phyloP scores from a whole-genome alignment of 2,888 invertebrate species.

The Hermodice carunculata region DNA sequence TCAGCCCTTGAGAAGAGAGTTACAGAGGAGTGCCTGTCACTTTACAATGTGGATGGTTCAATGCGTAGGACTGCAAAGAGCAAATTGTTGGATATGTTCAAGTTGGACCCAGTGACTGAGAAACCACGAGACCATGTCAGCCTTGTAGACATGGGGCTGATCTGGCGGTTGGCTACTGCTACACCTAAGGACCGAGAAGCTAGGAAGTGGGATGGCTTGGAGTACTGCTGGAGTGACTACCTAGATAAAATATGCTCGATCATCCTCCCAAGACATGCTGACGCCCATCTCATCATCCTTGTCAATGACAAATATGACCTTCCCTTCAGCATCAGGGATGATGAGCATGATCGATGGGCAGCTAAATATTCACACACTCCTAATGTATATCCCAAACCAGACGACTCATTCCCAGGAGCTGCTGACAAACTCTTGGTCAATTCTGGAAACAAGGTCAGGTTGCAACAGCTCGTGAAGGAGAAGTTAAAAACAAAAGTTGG shows the following conservation, averaged over 20 bases:
- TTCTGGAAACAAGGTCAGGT: neutral
- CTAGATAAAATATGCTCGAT: neutral
- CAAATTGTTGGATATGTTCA: neutral
- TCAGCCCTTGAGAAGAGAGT: too few species aligned
- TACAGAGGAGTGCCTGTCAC: conserved; percentile 2
- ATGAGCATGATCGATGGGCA: too few species aligned
- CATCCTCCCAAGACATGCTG: neutral
- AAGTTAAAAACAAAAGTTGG: neutral
- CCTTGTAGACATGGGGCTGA: neutral
- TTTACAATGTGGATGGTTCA: conserved; percentile 2
- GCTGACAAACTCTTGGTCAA: neutral
- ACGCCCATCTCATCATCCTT: neutral
- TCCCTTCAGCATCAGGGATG: neutral
- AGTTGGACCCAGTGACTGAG: neutral
- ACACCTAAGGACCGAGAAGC: neutral
- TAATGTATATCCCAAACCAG: too few species aligned
- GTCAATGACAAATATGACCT: conserved; percentile 2
- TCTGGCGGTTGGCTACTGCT: neutral
- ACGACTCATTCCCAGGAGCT: neutral
- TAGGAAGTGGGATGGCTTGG: conserved; percentile 1
- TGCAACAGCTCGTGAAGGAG: neutral
- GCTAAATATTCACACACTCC: neutral
- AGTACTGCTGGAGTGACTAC: conserved; percentile 3
- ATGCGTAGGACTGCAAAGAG: neutral
- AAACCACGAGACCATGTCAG: conserved; percentile 2